phyloP scores from a whole-genome alignment of 2,888 invertebrate species.

The Protula sp. region DNA sequence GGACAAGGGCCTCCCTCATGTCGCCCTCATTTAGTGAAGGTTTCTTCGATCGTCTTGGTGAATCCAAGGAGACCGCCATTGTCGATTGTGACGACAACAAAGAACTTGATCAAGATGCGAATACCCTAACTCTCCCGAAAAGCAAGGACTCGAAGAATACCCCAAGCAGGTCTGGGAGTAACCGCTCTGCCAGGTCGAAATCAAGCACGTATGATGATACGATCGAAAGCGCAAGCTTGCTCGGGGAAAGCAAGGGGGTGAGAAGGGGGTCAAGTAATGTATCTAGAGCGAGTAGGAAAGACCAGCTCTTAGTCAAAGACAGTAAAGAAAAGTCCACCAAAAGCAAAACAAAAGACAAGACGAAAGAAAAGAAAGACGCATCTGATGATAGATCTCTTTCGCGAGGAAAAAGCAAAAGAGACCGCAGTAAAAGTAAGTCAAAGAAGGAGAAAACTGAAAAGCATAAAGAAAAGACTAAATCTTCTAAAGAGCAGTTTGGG shows the following conservation, averaged over 20 bases:
- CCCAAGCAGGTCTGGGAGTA: not conserved
- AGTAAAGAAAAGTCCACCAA: not conserved
- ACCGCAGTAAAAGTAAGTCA: not conserved
- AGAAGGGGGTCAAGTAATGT: not conserved
- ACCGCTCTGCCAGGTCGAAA: not conserved
- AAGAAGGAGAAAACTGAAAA: not conserved
- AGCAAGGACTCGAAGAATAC: not conserved
- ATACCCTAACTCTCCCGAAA: not conserved
- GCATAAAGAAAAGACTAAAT: not conserved
- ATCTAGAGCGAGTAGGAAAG: constrained; percentile 1
- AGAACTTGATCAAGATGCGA: not conserved
- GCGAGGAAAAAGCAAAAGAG: not conserved
- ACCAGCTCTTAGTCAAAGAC: not conserved
- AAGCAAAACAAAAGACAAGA: constrained; percentile 1
- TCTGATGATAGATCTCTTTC: not conserved
- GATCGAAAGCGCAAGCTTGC: not conserved
- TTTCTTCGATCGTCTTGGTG: not conserved
- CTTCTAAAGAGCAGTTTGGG: too few species aligned
- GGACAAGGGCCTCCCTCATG: not conserved
- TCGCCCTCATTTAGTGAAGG: not conserved
- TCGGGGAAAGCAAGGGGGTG: not conserved
- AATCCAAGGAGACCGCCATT: not conserved
- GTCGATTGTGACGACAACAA: not conserved
- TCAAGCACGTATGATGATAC: not conserved
- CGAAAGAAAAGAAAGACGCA: not conserved